Conservation (phyloP, 2,888 invertebrate species). For the Drosophila nr. medialis region DNA sequence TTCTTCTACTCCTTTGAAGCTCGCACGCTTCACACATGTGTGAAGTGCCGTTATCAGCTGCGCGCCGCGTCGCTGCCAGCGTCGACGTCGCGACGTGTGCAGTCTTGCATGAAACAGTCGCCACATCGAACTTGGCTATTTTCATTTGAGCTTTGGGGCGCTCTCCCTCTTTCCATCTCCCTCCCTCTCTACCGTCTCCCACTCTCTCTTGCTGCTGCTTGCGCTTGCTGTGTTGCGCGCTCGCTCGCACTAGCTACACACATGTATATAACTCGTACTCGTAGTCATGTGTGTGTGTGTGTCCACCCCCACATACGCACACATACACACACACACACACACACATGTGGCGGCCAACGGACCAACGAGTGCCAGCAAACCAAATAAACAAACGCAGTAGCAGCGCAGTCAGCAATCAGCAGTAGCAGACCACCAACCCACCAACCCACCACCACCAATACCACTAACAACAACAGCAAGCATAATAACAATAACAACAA, state of each 20-base stretch:
- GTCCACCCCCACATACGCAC: conserved; percentile 76
- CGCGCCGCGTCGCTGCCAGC: conserved; percentile 28
- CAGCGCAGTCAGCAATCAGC: conserved; percentile 26
- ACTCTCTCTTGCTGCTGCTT: too few relatives aligned
- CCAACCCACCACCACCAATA: conserved; percentile 43
- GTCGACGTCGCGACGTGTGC: conserved; percentile 39
- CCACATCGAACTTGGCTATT: conserved; percentile 60
- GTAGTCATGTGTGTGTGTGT: conserved; percentile 40
- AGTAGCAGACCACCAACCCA: conserved; percentile 22
- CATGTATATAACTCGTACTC: conserved; percentile 35
- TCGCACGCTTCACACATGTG: conserved; percentile 40
- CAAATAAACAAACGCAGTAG: conserved; percentile 54
- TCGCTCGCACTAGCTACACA: conserved; percentile 21
- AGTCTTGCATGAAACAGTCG: conserved; percentile 50
- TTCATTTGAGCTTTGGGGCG: conserved; percentile 50
- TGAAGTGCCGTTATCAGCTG: conserved; percentile 49
- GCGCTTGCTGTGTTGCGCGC: conserved; percentile 12
- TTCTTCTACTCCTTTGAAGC: background rate
- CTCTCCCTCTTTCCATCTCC: conserved; percentile 16
- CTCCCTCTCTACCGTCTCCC: background rate
- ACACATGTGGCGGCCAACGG: conserved; percentile 62
- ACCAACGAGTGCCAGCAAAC: conserved; percentile 60
- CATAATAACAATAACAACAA: conserved; percentile 59
- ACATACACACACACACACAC: conserved; percentile 64
- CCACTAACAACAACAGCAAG: conserved; percentile 14